Evolutionary conservation across 2,113 vertebrate genomes (phyloP), one percentile per base, ranked within the genome.

Genomic region (Murina feae): DNA sequence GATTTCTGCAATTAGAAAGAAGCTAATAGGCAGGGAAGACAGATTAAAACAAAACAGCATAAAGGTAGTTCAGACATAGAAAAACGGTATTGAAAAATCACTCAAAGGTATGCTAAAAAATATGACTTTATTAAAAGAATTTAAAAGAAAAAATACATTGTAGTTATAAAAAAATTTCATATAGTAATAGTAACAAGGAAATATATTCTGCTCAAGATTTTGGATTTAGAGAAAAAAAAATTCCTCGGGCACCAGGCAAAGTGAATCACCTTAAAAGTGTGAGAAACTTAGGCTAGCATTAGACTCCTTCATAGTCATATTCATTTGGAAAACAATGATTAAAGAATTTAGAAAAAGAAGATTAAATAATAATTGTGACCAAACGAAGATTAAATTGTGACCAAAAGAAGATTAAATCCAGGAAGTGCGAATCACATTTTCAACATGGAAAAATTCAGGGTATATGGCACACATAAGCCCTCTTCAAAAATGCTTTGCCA

Each of bases 61-160:
- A 71, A 80, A 88, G 11, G 42, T 86, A 90, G 44, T 68, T 68
- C 25, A 35, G 47, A 92, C 28, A 21, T 14, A 75, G 20, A 66
- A 86, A 89, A 86, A 21, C 21, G 6, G 11, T 74, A 92, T 6
- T 10, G 37, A 82, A 92, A 92, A 86, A 63, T 71, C 16, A 80
- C 9, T 75, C 65, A 79, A 89, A 66, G 44, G 18, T 82, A 69
- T 39, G 69, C 81, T 85, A 30, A 76, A 32, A 76, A n/a, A n/a
- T n/a, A n/a, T n/a, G n/a, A n/a, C n/a, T n/a, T n/a, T n/a, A n/a
- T n/a, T n/a, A n/a, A n/a, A n/a, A n/a, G n/a, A n/a, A n/a, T n/a
- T n/a, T n/a, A 30, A 76, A 32, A 76, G 35, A 75, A 89, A 95
- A 92, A 94, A 69, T 44, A 91, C n/a, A 71, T 53, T 76, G 16